A percentile compares a stretch with the other conserved stretches of the same genome.
Evolutionary conservation across 1,140 invertebrate genomes (phyloP).

Genomic region (Panagrolaimus sp.): DNA sequence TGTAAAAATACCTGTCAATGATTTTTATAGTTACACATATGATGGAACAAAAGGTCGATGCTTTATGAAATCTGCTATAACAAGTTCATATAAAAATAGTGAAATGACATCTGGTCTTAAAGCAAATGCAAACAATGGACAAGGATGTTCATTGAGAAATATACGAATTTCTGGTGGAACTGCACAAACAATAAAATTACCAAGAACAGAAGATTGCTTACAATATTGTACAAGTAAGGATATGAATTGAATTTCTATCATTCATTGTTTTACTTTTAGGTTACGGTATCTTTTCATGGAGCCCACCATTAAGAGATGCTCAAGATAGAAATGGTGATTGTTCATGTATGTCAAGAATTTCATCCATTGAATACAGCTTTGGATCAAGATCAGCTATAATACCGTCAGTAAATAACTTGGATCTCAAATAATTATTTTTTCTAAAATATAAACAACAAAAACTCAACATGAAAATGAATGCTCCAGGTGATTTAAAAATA

Average conservation of each 20-base stretch:
- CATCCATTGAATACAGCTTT: neutral
- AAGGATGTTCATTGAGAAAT: slow-evolving; percentile 6
- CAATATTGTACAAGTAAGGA: slow-evolving; percentile 10
- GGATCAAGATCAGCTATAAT: neutral
- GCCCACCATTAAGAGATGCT: neutral
- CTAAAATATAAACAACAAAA: no score
- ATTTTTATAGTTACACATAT: neutral
- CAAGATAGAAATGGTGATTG: neutral
- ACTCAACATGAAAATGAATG: no score
- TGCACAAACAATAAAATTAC: slow-evolving; percentile 10
- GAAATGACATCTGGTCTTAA: slow-evolving; percentile 1
- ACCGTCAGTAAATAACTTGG: neutral
- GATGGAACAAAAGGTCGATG: neutral
- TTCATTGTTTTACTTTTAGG: neutral
- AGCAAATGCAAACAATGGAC: slow-evolving; percentile 2
- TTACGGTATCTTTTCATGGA: slow-evolving; percentile 8
- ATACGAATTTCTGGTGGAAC: slow-evolving; percentile 6
- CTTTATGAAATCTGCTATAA: slow-evolving; percentile 9
- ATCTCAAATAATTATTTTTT: no score
- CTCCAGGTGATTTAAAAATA: no score
- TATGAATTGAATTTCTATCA: neutral
- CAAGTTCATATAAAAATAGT: neutral
- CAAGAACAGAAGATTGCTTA: slow-evolving; percentile 10
- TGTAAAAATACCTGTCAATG: neutral
- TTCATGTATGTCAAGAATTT: slow-evolving; percentile 10